These are phyloP conservation scores for Sebastiscus albofasciatus DNA, from an alignment of 2,797 vertebrate species.

Conservation along the genomic window DNA sequence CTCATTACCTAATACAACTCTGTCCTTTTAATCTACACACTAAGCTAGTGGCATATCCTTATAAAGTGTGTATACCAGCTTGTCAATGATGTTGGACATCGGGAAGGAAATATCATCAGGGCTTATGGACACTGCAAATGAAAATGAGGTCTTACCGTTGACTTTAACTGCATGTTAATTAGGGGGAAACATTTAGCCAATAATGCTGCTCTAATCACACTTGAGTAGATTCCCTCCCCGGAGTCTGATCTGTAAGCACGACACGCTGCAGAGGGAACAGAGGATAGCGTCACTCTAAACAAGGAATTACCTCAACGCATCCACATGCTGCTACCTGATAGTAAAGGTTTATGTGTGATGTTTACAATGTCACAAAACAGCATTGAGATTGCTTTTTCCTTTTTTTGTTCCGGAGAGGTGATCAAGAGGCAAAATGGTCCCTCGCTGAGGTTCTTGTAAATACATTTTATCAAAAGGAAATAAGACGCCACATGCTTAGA, in stretches of 20 bases:
- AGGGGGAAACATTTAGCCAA: conserved; percentile 60
- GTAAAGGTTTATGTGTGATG: conserved; percentile 29
- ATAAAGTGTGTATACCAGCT: neutral
- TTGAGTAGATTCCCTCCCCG: conserved; percentile 49
- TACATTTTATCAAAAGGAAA: neutral
- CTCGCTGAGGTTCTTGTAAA: neutral
- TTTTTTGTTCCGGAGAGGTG: neutral
- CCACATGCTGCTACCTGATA: conserved; percentile 25
- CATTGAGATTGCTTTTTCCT: neutral
- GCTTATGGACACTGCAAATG: conserved; percentile 25
- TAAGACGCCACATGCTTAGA: neutral
- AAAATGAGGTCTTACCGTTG: conserved; percentile 20
- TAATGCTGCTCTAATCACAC: conserved; percentile 64
- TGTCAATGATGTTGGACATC: neutral
- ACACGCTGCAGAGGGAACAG: conserved; percentile 8
- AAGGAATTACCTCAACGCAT: conserved; percentile 18
- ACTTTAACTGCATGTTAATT: conserved; percentile 64
- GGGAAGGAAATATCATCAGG: neutral
- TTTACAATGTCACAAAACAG: conserved; percentile 21
- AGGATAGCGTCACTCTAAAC: conserved; percentile 18
- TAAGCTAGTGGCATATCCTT: neutral
- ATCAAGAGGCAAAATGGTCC: neutral
- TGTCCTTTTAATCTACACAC: neutral
- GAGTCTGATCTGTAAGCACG: conserved; percentile 49
- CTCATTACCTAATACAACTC: neutral